Conservation (phyloP, 2,888 invertebrate genomes). For the Stenchaetothrips biformis region DNA sequence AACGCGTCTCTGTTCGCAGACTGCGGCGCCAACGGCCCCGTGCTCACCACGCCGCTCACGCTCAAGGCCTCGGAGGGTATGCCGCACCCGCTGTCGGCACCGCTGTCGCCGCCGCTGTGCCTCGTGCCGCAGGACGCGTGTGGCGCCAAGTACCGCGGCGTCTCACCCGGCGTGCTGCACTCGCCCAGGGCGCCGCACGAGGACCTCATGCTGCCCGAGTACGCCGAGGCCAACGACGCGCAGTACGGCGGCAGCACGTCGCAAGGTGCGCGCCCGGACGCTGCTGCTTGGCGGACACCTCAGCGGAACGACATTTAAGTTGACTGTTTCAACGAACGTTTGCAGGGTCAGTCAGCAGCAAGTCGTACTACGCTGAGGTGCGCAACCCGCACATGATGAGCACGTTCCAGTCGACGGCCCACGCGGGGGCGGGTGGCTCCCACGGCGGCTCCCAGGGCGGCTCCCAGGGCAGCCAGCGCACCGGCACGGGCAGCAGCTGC, state of each 20-base stretch:
- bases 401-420: slow-evolving; percentile 34
- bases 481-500: background rate
- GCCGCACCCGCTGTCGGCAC: slow-evolving; percentile 52
- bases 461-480: background rate
- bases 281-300: background rate
- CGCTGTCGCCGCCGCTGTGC: slow-evolving; percentile 41
- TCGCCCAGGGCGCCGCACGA: background rate
- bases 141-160: slow-evolving; percentile 8
- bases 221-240: slow-evolving; percentile 19
- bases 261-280: background rate
- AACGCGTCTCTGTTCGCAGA: slow-evolving; percentile 44
- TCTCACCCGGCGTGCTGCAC: background rate
- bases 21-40: slow-evolving; percentile 55
- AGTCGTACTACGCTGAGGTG: slow-evolving; percentile 63
- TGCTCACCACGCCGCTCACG: slow-evolving; percentile 57
- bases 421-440: background rate
- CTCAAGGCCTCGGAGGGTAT: slow-evolving; percentile 55
- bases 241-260: background rate
- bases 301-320: background rate
- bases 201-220: slow-evolving; percentile 29
- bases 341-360: slow-evolving; percentile 30
- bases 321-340: background rate
- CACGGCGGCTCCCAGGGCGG: background rate
- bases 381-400: slow-evolving; percentile 45
- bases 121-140: slow-evolving; percentile 12